Base-by-base conservation (phyloP, 2,113 vertebrate genomes). In the Rhinogobius similis region DNA sequence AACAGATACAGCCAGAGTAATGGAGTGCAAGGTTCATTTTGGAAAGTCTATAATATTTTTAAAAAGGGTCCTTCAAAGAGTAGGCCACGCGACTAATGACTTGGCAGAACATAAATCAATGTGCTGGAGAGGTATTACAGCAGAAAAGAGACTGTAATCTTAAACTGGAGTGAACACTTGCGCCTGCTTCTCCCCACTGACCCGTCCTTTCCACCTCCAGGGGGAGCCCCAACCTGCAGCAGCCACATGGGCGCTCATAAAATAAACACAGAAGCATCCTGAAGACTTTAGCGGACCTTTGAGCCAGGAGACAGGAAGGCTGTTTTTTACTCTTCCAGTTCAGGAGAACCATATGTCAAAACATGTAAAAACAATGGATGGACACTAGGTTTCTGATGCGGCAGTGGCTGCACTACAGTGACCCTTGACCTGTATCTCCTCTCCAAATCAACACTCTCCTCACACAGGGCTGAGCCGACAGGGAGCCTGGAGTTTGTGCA, bases 211-310 rank as follows among this genome's bases (percentile, higher is more conserved):
- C 70, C 70, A 75, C 79, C 82, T 86, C 86, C 59, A 79, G 78
- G 79, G 78, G 78, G 66, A 74, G 76, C 82, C 84, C 86, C 68
- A 73, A 78, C 68, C 67, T 65, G 83, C 83, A 74, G 83, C 78
- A 70, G 78, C 74, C 61, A 70, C 80, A 78, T 86, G 82, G 76
- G 74, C 50, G 55, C 88, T 89, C 46, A 55, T 84, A 91, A 91
- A 93, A 89, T 82, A 89, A 91, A 91, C 82, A 89, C 79, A 84
- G 77, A 78, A 81, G 46, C 77, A 46, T 50, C 29, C 74, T 89
- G 77, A 89, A 88, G 81, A 88, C 85, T 91, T 90, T 89, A 87
- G 88, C 89, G 91, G 86, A 72, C 79, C 80, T 72, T 62, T 64
- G 76, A 83, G 73, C 32, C 26, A 9, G 58, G 67, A 78, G 9